These are phyloP conservation scores for Ia io DNA, from an alignment of 2,113 vertebrate genomes.

Conservation along the genomic window DNA sequence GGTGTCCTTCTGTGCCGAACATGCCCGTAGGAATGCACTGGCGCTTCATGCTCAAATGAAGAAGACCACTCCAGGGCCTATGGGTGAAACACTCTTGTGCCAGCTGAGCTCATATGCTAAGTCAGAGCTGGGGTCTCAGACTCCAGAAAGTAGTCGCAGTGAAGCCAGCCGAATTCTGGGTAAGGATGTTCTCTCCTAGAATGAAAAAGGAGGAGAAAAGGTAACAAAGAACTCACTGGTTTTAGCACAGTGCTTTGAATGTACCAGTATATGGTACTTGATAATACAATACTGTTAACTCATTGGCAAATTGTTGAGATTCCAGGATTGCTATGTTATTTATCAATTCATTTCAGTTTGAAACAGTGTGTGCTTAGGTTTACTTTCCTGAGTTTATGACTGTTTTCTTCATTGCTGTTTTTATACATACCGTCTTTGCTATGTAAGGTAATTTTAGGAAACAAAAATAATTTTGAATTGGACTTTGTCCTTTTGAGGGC, in stretches of 20 bases:
- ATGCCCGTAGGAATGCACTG: slow-evolving; percentile 91
- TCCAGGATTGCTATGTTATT: neutral
- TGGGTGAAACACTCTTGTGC: slow-evolving; percentile 90
- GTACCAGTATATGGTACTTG: neutral
- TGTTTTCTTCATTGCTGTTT: slow-evolving; percentile 1
- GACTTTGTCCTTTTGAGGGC: neutral
- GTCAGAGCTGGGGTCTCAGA: slow-evolving; percentile 83
- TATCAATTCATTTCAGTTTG: slow-evolving; percentile 22
- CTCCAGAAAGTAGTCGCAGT: slow-evolving; percentile 85
- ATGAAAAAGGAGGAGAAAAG: neutral
- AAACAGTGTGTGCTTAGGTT: slow-evolving; percentile 22
- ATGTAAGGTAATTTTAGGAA: slow-evolving; percentile 21
- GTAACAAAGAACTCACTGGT: neutral
- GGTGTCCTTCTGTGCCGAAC: slow-evolving; percentile 92
- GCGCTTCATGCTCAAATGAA: slow-evolving; percentile 93
- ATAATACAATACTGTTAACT: slow-evolving; percentile 13
- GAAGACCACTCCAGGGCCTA: slow-evolving; percentile 85
- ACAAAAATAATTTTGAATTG: slow-evolving; percentile 23
- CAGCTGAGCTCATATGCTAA: slow-evolving; percentile 93
- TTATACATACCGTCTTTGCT: slow-evolving; percentile 18
- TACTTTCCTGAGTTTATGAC: neutral
- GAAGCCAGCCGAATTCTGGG: slow-evolving; percentile 92
- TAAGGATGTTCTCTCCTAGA: slow-evolving; percentile 66
- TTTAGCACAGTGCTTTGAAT: neutral
- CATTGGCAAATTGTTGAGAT: slow-evolving; percentile 1